Evolutionary conservation across 1,140 invertebrate genomes (phyloP).

Genomic region (Rhynchophorus ferrugineus): DNA sequence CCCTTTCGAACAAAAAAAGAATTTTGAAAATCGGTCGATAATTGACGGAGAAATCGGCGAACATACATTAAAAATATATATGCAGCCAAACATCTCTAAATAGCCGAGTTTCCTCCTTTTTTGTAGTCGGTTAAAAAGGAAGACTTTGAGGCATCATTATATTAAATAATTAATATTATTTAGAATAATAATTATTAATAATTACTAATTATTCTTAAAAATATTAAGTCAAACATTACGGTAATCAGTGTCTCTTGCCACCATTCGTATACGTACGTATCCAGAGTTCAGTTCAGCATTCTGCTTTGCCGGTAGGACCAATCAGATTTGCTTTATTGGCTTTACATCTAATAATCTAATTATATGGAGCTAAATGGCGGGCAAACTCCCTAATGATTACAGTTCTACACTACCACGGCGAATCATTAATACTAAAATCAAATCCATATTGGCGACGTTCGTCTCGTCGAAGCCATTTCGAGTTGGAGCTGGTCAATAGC

Average conservation of each 20-base stretch:
- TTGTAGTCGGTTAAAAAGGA: too few relatives aligned
- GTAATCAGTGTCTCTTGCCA: not conserved
- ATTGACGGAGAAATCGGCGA: too few relatives aligned
- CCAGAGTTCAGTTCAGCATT: not conserved
- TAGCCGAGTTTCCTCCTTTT: too few relatives aligned
- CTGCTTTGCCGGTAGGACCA: slow-evolving; percentile 16
- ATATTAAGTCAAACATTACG: not conserved
- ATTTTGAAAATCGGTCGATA: too few relatives aligned
- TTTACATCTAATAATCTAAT: slow-evolving; percentile 22
- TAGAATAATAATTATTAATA: too few relatives aligned
- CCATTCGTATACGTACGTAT: not conserved
- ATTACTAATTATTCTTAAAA: too few relatives aligned
- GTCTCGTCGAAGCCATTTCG: slow-evolving; percentile 4
- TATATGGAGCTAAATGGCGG: slow-evolving; percentile 21
- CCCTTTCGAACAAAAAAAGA: too few relatives aligned
- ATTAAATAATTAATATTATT: not conserved
- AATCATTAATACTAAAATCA: slow-evolving; percentile 17
- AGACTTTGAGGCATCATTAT: not conserved
- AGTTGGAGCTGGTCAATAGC: slow-evolving; percentile 9
- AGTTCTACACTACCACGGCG: slow-evolving; percentile 14
- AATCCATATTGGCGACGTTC: slow-evolving; percentile 14
- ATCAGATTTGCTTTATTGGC: slow-evolving; percentile 22
- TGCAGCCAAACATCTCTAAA: too few relatives aligned
- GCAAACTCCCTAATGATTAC: slow-evolving; percentile 18
- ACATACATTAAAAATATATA: too few relatives aligned